A percentile compares a stretch with the other conserved stretches of the same genome.
Evolutionary conservation across 2,113 vertebrate genomes (phyloP).

Genomic region (Leucoraja erinaceus): DNA sequence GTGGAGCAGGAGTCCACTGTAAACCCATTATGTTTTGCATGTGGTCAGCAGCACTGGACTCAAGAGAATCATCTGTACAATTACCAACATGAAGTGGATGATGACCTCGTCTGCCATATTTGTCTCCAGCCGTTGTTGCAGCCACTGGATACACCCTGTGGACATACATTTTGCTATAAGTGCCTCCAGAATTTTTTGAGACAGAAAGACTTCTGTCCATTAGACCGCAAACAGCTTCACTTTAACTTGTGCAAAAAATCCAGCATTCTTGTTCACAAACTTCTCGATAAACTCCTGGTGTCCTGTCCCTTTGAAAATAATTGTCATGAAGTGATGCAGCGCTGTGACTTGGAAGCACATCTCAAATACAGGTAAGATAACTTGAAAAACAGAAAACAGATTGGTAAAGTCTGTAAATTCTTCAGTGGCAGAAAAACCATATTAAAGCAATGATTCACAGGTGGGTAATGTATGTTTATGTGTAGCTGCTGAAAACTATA

Average conservation of each 20-base stretch:
- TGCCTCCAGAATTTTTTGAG: constrained; percentile 93
- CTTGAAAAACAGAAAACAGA: background rate
- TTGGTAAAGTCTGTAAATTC: background rate
- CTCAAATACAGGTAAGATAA: constrained; percentile 84
- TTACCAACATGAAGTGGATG: constrained; percentile 91
- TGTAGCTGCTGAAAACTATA: no score
- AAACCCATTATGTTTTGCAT: constrained; percentile 84
- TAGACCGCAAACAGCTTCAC: constrained; percentile 86
- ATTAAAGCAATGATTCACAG: no score
- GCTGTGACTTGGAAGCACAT: constrained; percentile 89
- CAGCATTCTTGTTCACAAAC: constrained; percentile 94
- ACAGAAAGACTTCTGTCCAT: constrained; percentile 91
- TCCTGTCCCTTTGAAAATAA: constrained; percentile 77
- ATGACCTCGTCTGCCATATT: constrained; percentile 96
- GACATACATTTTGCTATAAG: constrained; percentile 96
- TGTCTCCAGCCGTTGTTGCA: constrained; percentile 95
- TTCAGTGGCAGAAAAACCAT: no score
- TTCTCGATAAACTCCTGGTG: constrained; percentile 86
- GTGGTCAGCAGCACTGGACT: constrained; percentile 88
- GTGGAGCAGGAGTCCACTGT: constrained; percentile 66
- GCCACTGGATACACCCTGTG: constrained; percentile 90
- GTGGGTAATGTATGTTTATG: no score
- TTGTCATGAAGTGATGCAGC: constrained; percentile 86
- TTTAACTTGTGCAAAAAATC: constrained; percentile 88
- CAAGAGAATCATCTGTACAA: constrained; percentile 95